These are phyloP conservation scores for Argopecten irradians DNA, from an alignment of 1,140 invertebrate genomes.

Conservation along the genomic window DNA sequence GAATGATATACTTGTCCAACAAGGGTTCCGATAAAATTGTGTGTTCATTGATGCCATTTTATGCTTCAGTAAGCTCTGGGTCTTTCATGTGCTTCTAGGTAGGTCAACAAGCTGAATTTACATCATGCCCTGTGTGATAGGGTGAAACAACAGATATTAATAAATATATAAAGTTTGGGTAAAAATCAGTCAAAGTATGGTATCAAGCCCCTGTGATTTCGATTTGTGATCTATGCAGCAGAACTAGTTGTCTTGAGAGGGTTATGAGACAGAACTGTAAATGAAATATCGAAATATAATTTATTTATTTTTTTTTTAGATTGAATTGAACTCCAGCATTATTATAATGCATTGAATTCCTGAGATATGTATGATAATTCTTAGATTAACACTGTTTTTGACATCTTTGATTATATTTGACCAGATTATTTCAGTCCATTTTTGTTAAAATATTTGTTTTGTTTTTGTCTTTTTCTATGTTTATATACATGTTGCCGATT, in stretches of 20 bases:
- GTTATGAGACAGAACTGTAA: background rate
- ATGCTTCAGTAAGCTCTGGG: background rate
- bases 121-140: background rate
- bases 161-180: background rate
- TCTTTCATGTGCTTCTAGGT: background rate
- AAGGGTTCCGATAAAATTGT: too few species aligned
- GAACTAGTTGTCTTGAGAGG: background rate
- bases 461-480: conserved; percentile 20
- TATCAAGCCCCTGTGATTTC: background rate
- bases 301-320: too few species aligned
- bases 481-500: background rate
- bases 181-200: background rate
- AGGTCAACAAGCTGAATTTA: background rate
- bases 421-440: background rate
- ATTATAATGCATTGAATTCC: background rate
- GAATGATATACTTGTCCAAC: too few species aligned
- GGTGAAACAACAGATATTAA: background rate
- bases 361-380: background rate
- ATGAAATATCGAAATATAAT: background rate
- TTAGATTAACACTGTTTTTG: background rate
- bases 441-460: background rate
- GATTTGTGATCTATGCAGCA: background rate
- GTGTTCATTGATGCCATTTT: too few species aligned
- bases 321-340: background rate
- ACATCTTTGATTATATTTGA: background rate